Conservation (phyloP, 2,113 vertebrate genomes). For the Hippoglossus stenolepis region DNA sequence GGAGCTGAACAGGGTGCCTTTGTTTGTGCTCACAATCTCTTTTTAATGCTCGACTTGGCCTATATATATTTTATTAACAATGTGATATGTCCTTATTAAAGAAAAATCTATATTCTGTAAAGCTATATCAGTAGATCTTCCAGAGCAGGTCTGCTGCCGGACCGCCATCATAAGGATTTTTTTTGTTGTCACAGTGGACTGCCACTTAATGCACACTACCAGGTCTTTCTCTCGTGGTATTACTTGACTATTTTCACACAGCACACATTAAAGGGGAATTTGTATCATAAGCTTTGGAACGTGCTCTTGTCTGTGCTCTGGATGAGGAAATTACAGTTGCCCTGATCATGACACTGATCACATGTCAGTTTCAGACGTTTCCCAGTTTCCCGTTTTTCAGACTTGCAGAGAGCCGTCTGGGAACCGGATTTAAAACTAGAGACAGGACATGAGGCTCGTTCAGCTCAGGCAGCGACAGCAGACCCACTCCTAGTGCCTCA, state of each 20-base stretch:
- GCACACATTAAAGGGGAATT: conserved; percentile 52
- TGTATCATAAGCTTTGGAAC: conserved; percentile 54
- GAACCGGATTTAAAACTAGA: conserved; percentile 5
- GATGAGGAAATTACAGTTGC: conserved; percentile 29
- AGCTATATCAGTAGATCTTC: conserved; percentile 52
- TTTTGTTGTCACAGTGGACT: conserved; percentile 40
- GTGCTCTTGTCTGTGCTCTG: conserved; percentile 26
- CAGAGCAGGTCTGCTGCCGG: conserved; percentile 23
- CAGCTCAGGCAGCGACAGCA: conserved; percentile 23
- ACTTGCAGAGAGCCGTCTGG: not conserved
- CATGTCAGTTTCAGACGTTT: conserved; percentile 9
- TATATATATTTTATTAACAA: conserved; percentile 65
- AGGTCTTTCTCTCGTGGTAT: conserved; percentile 49
- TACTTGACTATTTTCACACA: conserved; percentile 65
- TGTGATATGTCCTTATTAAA: conserved; percentile 51
- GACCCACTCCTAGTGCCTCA: conserved; percentile 20
- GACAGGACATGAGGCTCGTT: conserved; percentile 45
- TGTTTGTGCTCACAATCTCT: conserved; percentile 57
- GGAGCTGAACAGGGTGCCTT: conserved; percentile 65
- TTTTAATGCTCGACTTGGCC: conserved; percentile 60
- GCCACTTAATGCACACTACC: conserved; percentile 63
- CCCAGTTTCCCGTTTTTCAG: no score
- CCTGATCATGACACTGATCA: conserved; percentile 11
- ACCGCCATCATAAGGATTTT: conserved; percentile 12
- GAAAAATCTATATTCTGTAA: conserved; percentile 54